Percentiles rank a stretch among this genome's conserved stretches.
Conservation (phyloP, 2,888 invertebrate genomes). For the Caenorhabditis panamensis region DNA sequence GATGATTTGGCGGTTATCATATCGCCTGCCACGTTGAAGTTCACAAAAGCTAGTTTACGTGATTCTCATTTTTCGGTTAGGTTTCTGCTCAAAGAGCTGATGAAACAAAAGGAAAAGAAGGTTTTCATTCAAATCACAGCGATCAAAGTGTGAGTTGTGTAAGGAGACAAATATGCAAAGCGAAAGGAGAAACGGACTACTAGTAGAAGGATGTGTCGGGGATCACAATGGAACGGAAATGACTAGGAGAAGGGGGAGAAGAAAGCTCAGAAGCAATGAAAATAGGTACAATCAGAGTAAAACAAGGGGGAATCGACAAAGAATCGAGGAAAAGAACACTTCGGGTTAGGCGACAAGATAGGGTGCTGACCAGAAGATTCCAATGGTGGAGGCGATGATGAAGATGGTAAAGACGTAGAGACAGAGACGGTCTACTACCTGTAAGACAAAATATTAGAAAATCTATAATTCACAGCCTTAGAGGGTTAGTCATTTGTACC, state of each 20-base stretch:
- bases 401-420: slow-evolving; percentile 80
- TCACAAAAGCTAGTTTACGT: too few relatives aligned
- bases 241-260: too few relatives aligned
- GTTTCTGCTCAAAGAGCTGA: too few relatives aligned
- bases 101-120: too few relatives aligned
- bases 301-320: slow-evolving; percentile 7
- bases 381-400: slow-evolving; percentile 77
- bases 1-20: too few relatives aligned
- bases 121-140: slow-evolving; percentile 47
- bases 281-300: slow-evolving; percentile 1
- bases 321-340: neutral
- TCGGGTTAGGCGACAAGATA: slow-evolving; percentile 77
- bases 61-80: too few relatives aligned
- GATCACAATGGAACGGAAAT: slow-evolving; percentile 52
- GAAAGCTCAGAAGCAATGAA: slow-evolving; percentile 57
- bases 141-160: slow-evolving; percentile 19
- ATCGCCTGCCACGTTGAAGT: too few relatives aligned
- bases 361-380: slow-evolving; percentile 81
- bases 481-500: too few relatives aligned
- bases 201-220: slow-evolving; percentile 31
- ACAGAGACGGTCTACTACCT: slow-evolving; percentile 81
- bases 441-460: slow-evolving; percentile 7
- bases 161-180: slow-evolving; percentile 20
- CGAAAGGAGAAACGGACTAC: neutral
- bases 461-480: too few relatives aligned